These are phyloP conservation scores for Cavia porcellus DNA, from an alignment of 2,113 vertebrate species.

Conservation along the genomic window DNA sequence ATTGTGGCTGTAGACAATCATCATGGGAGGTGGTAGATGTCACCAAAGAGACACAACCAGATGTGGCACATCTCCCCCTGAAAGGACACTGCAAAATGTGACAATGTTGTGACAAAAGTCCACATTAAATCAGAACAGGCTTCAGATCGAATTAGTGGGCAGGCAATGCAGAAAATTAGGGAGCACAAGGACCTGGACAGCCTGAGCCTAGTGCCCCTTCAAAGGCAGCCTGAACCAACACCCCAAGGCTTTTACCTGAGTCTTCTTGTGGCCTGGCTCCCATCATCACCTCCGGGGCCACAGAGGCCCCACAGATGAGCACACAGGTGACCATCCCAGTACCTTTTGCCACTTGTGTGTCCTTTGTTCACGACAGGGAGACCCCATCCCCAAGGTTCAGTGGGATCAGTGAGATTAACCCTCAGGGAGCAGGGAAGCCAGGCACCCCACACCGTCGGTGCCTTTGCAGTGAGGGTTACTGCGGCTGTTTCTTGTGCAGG, in stretches of 20 bases:
- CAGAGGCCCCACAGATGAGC: background rate
- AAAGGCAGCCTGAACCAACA: background rate
- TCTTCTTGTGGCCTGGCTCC: background rate
- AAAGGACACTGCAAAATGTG: background rate
- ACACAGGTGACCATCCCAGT: background rate
- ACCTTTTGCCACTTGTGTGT: background rate
- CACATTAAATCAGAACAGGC: background rate
- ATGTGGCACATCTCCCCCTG: accelerated
- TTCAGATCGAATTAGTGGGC: background rate
- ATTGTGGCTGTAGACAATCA: background rate
- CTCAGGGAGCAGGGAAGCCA: background rate
- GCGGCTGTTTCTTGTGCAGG: no score
- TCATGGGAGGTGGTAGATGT: background rate
- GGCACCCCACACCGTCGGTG: background rate
- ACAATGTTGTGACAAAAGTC: background rate
- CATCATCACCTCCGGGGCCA: background rate
- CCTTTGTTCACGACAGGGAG: background rate
- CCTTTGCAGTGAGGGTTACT: background rate
- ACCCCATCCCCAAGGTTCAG: background rate
- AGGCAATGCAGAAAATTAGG: background rate
- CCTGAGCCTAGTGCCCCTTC: background rate
- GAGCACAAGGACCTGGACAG: background rate
- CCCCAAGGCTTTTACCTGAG: accelerated
- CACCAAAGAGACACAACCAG: background rate
- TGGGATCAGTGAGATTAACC: no score